Conservation (phyloP, 2,797 vertebrate genomes). For the Mormyrops attenuatus region DNA sequence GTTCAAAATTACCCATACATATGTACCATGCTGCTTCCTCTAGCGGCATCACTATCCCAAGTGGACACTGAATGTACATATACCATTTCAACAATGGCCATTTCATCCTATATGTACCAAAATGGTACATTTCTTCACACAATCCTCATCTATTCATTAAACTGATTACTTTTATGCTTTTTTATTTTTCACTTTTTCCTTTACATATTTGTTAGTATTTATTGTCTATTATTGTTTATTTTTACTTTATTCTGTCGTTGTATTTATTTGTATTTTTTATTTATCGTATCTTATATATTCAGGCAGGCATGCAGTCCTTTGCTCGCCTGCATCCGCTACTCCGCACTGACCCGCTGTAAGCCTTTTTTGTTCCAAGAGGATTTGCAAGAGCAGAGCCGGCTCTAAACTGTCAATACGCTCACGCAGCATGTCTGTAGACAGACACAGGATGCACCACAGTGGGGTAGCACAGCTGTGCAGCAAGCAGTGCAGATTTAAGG, state of each 20-base stretch:
- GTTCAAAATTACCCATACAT: slow-evolving; percentile 25
- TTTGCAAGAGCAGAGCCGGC: background rate
- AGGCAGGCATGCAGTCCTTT: background rate
- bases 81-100: background rate
- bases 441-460: background rate
- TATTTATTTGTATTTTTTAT: background rate
- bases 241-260: background rate
- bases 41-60: background rate
- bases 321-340: background rate
- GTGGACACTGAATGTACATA: background rate
- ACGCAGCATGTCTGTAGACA: background rate
- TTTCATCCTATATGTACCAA: background rate
- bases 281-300: background rate
- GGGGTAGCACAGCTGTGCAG: background rate
- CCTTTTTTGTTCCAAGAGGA: background rate
- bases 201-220: background rate
- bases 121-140: background rate
- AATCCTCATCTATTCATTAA: background rate
- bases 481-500: background rate
- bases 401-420: background rate
- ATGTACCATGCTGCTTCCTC: background rate
- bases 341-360: background rate
- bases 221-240: background rate
- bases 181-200: background rate
- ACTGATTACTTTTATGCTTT: background rate